Evolutionary conservation across 2,113 vertebrate genomes (phyloP), one percentile per base, ranked within the genome.

Genomic region (Nothocercus julius): DNA sequence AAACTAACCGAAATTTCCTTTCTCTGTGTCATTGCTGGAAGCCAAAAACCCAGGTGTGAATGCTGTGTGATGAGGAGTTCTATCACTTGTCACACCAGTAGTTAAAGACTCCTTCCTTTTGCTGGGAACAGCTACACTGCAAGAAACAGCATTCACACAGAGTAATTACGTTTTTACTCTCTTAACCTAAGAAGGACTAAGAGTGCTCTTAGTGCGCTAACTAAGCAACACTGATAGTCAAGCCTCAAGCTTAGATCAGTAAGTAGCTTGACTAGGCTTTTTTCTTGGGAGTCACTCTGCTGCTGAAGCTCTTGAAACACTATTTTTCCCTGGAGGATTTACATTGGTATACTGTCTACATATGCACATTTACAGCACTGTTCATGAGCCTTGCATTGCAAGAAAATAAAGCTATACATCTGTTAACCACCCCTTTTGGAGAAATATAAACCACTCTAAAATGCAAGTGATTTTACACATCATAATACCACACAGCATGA

Each of bases 171-270:
- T 44, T 94, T 95, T 92, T 81, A 95, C 80, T 92, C 76, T 82
- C 64, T 92, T 92, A 89, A 84, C 58, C 45, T 96, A 90, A 94
- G 76, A 88, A 77, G 80, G 66, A 92, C 80, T 92, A 56, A 67
- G 86, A 75, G 82, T 84, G 69, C 80, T 92, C 77, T 92, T 92
- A 95, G 86, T 85, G 66, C 38, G 54, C 64, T 80, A 40, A 13
- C 64, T 90, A 78, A 95, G 93, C 72, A 94, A 93, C 51, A 51
- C 61, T 81, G 69, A 72, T 88, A 85, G 83, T 88, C 80, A 88
- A 82, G 90, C 62, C 73, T 79, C 67, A 76, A 94, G 92, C 92
- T 97, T 78, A 95, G 85, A 81, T 93, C 47, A 64, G 47, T 95
- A 88, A 96, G 92, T 54, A 96, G 69, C 83, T 95, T 92, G 80